These are phyloP conservation scores for Euspilapteryx auroguttella DNA, from an alignment of 2,888 invertebrate species.

Conservation along the genomic window DNA sequence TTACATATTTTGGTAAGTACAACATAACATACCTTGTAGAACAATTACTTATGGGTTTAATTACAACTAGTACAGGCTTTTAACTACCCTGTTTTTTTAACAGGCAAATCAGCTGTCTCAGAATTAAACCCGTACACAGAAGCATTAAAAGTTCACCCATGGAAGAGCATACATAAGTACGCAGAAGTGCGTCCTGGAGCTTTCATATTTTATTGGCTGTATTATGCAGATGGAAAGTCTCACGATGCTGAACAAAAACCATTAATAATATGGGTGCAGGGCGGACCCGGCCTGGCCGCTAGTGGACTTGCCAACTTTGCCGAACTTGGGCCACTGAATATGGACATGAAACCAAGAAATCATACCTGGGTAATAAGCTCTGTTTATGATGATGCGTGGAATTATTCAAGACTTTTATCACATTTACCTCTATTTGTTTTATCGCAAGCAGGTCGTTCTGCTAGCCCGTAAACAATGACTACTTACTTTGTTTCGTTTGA, in stretches of 20 bases:
- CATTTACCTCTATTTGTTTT: no score
- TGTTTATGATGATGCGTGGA: neutral
- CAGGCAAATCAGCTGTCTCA: no score
- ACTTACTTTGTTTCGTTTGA: no score
- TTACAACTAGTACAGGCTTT: no score
- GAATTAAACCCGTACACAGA: constrained; percentile 32
- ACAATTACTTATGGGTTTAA: no score
- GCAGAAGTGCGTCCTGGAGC: constrained; percentile 74
- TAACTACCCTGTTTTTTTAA: no score
- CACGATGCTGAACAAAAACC: constrained; percentile 62
- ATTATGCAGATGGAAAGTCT: constrained; percentile 69
- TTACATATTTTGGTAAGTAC: no score
- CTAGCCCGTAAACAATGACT: no score
- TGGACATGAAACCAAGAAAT: constrained; percentile 65
- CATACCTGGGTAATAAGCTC: constrained; percentile 76
- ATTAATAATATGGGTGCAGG: constrained; percentile 85
- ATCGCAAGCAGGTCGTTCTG: no score
- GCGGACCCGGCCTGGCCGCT: constrained; percentile 83
- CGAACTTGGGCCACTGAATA: constrained; percentile 77
- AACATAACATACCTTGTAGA: no score
- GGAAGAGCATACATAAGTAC: constrained; percentile 68
- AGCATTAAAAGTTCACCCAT: constrained; percentile 17
- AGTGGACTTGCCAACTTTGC: constrained; percentile 86
- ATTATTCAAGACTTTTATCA: no score
- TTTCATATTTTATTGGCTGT: constrained; percentile 88